Evolutionary conservation across 2,113 vertebrate genomes (phyloP).

Genomic region (Silurus glanis): DNA sequence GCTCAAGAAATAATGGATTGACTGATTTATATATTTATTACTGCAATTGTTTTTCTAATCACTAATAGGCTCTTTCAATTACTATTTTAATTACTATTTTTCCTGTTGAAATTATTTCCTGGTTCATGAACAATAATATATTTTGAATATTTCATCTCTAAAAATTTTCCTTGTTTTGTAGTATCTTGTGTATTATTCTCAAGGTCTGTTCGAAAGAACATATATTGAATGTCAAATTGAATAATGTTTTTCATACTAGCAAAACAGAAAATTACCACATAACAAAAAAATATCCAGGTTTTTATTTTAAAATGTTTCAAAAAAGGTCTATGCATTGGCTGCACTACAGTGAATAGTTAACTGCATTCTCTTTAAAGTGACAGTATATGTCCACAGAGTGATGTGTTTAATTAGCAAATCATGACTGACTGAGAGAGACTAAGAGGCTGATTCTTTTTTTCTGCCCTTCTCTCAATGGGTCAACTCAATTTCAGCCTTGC

Average conservation of each 20-base stretch:
- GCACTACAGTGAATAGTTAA: background rate
- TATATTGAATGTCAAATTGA: background rate
- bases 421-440: constrained; percentile 41
- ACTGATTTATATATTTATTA: background rate
- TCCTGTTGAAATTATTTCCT: background rate
- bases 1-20: background rate
- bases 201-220: background rate
- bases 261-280: background rate
- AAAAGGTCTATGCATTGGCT: background rate
- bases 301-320: background rate
- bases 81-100: constrained; percentile 1
- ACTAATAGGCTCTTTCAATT: background rate
- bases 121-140: background rate
- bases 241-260: background rate
- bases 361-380: constrained; percentile 54
- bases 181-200: background rate
- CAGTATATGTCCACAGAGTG: constrained; percentile 60
- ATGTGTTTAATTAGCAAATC: constrained; percentile 70
- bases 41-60: background rate
- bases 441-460: constrained; percentile 55
- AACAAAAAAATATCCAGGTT: background rate
- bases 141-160: background rate
- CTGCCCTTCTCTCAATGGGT: constrained; percentile 62
- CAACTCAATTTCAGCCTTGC: constrained; percentile 65
- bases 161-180: background rate